Evolutionary conservation across 2,797 vertebrate species (phyloP).

Genomic region (Acrossocheilus fasciatus): DNA sequence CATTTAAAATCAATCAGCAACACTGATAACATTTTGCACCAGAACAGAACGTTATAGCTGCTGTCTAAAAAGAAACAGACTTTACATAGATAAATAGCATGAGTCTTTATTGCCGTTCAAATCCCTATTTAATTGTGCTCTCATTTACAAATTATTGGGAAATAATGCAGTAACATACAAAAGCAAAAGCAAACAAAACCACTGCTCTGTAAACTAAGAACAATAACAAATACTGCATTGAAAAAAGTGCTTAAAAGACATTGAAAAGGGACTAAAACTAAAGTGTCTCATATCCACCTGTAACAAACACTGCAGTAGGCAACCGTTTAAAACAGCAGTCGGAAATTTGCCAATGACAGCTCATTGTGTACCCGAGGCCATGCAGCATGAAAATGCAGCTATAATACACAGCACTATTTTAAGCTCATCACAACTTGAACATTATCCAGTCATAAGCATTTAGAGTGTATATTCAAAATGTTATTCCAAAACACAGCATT

Average conservation of each 20-base stretch:
- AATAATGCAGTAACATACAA: constrained; percentile 43
- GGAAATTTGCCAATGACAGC: constrained; percentile 27
- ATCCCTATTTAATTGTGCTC: constrained; percentile 43
- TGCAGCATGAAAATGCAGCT: constrained; percentile 38
- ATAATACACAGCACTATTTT: constrained; percentile 45
- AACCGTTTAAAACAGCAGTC: constrained; percentile 16
- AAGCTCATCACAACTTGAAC: constrained; percentile 44
- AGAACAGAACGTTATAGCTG: not conserved
- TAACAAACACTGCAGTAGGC: constrained; percentile 21
- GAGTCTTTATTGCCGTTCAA: constrained; percentile 40
- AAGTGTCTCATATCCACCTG: constrained; percentile 28
- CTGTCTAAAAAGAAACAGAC: constrained; percentile 14
- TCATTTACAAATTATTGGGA: constrained; percentile 42
- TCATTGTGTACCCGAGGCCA: constrained; percentile 26
- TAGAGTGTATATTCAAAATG: constrained; percentile 27
- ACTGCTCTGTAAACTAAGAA: constrained; percentile 31
- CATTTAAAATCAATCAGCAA: constrained; percentile 5
- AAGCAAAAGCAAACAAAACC: constrained; percentile 30
- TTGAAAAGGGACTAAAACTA: constrained; percentile 72
- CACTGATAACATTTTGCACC: not conserved
- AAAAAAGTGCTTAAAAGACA: constrained; percentile 50
- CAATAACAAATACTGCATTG: constrained; percentile 49
- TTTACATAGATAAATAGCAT: constrained; percentile 44
- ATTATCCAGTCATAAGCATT: constrained; percentile 45
- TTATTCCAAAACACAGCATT: constrained; percentile 31